Percentiles rank a stretch among this genome's conserved stretches.
Evolutionary conservation across 2,113 vertebrate genomes (phyloP).

Genomic region (Poecilia latipinna): DNA sequence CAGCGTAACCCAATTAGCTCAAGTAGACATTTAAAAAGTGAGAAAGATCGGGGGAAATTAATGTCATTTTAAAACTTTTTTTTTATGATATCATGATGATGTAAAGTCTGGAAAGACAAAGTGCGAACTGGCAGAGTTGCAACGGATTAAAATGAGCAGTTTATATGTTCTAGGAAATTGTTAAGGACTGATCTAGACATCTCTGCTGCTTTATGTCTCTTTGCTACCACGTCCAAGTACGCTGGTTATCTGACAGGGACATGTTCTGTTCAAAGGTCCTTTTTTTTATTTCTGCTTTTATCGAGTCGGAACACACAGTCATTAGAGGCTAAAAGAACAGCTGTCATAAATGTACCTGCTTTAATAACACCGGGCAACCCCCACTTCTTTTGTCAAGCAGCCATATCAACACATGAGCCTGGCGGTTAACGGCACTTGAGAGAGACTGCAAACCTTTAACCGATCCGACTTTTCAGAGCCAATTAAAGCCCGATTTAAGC

Average conservation of each 20-base stretch:
- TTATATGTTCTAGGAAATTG: neutral
- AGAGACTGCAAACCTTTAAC: slow-evolving; percentile 5
- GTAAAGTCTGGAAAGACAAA: neutral
- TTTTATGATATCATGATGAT: neutral
- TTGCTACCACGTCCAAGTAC: slow-evolving; percentile 30
- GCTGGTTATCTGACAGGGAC: slow-evolving; percentile 27
- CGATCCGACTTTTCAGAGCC: slow-evolving; percentile 8
- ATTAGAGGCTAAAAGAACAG: neutral
- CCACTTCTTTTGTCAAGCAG: slow-evolving; percentile 9
- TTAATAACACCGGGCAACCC: neutral
- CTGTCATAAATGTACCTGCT: slow-evolving; percentile 34
- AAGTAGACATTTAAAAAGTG: neutral
- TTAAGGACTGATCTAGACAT: slow-evolving; percentile 7
- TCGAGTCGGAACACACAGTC: neutral
- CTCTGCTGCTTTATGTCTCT: slow-evolving; percentile 36
- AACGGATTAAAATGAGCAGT: neutral
- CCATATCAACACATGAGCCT: neutral
- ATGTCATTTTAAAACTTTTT: neutral
- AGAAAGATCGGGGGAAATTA: neutral
- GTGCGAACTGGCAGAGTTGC: neutral
- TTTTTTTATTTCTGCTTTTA: slow-evolving; percentile 2
- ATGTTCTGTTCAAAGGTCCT: slow-evolving; percentile 44
- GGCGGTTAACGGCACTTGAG: neutral
- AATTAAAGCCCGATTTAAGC: slow-evolving; percentile 1
- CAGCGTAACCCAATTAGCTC: neutral